phyloP scores from a whole-genome alignment of 1,140 invertebrate genomes.

The Drosophila eugracilis region DNA sequence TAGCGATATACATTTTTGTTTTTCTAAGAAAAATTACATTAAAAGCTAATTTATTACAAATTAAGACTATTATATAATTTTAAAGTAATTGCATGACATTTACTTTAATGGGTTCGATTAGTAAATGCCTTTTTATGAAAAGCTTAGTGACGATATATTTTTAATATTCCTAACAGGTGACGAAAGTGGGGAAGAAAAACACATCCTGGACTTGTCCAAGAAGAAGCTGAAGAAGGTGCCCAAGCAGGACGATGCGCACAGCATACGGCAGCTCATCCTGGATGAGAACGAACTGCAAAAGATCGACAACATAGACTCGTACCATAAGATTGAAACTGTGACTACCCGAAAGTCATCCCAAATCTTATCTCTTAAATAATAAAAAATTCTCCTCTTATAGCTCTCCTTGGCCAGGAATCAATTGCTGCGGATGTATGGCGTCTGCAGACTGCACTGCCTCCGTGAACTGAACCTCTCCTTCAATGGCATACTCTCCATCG shows the following conservation, averaged over 20 bases:
- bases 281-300: constrained; percentile 95
- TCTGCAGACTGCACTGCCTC: constrained; percentile 91
- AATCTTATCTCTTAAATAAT: background rate
- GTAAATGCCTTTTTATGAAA: too few relatives aligned
- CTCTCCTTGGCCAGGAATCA: constrained; percentile 93
- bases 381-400: constrained; percentile 87
- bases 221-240: constrained; percentile 90
- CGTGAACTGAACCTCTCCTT: constrained; percentile 93
- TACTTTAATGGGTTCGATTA: too few relatives aligned
- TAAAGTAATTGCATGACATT: too few relatives aligned
- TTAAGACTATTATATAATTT: too few relatives aligned
- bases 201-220: constrained; percentile 88
- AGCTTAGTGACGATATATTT: background rate
- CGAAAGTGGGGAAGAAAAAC: constrained; percentile 66
- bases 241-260: constrained; percentile 88
- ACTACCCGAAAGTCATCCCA: background rate
- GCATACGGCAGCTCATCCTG: constrained; percentile 90
- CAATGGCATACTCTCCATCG: constrained; percentile 94
- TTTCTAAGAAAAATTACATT: too few relatives aligned
- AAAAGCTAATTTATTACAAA: too few relatives aligned
- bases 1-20: background rate
- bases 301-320: constrained; percentile 94
- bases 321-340: constrained; percentile 92
- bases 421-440: constrained; percentile 93
- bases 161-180: constrained; percentile 42